Evolutionary conservation across 2,113 vertebrate species (phyloP).

Genomic region (Forbesichthys papilliferus): DNA sequence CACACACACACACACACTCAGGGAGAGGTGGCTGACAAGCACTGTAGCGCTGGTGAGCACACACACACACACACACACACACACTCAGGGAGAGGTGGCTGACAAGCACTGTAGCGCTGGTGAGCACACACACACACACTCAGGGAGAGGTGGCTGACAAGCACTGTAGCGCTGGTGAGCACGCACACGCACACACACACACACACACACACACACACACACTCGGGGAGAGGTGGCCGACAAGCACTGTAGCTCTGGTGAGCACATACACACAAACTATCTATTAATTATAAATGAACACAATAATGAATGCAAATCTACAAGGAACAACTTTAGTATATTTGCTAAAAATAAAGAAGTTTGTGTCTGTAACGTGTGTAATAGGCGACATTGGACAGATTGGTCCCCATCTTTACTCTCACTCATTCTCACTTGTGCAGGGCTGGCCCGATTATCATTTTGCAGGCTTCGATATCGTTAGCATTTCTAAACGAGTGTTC

Average conservation of each 20-base stretch:
- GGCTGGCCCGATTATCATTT: too few species aligned
- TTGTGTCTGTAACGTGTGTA: not conserved
- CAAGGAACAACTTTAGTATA: too few species aligned
- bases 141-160: conserved; percentile 82
- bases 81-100: too few species aligned
- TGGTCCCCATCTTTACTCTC: not conserved
- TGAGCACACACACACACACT: conserved; percentile 53
- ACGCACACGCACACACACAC: conserved; percentile 49
- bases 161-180: conserved; percentile 91
- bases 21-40: too few species aligned
- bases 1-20: too few species aligned
- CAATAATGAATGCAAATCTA: not conserved
- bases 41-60: too few species aligned
- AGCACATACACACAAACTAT: conserved; percentile 66
- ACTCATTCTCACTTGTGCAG: not conserved
- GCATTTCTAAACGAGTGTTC: too few species aligned
- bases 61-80: conserved; percentile 7
- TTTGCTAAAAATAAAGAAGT: too few species aligned
- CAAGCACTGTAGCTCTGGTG: conserved; percentile 88
- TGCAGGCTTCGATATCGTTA: too few species aligned
- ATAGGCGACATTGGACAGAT: not conserved
- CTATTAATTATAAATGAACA: not conserved
- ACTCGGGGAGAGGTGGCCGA: conserved; percentile 82
- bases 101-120: too few species aligned
- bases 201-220: conserved; percentile 56